These are phyloP conservation scores for Halcyon chelicuti DNA, from an alignment of 2,797 vertebrate genomes.

Conservation along the genomic window DNA sequence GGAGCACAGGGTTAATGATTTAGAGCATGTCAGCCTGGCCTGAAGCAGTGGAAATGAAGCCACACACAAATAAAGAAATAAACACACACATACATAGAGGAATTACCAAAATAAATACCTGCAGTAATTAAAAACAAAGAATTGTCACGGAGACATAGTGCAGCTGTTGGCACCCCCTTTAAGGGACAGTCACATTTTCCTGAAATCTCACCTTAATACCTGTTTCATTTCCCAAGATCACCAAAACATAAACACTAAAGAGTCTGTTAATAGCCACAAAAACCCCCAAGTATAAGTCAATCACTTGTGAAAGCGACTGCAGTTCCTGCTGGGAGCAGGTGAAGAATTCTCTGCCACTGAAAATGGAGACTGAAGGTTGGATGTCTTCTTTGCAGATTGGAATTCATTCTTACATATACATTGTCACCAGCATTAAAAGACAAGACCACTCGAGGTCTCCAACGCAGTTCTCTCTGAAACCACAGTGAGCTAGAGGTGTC, in stretches of 20 bases:
- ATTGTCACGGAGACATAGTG: not conserved
- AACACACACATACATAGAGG: not conserved
- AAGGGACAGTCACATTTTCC: not conserved
- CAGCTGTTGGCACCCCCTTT: not conserved
- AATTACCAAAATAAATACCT: constrained; percentile 64
- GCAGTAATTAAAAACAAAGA: not conserved
- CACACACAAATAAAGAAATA: not conserved
- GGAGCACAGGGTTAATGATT: constrained; percentile 79
- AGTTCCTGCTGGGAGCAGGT: not conserved
- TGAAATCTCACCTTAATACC: not conserved
- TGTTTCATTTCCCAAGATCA: not conserved
- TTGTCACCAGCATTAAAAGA: not conserved
- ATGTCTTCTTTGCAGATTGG: not conserved
- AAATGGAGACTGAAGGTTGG: not conserved
- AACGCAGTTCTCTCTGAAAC: not conserved
- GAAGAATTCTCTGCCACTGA: not conserved
- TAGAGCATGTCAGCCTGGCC: constrained; percentile 69
- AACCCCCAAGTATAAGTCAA: not conserved
- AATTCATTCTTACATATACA: not conserved
- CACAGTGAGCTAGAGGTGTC: not conserved
- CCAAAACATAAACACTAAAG: not conserved
- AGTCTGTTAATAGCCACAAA: not conserved
- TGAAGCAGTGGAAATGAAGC: constrained; percentile 60
- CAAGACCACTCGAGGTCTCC: not conserved
- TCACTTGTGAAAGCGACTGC: not conserved